Evolutionary conservation across 2,113 vertebrate genomes (phyloP), one percentile per base, ranked within the genome.

Genomic region (Thamnaconus septentrionalis): DNA sequence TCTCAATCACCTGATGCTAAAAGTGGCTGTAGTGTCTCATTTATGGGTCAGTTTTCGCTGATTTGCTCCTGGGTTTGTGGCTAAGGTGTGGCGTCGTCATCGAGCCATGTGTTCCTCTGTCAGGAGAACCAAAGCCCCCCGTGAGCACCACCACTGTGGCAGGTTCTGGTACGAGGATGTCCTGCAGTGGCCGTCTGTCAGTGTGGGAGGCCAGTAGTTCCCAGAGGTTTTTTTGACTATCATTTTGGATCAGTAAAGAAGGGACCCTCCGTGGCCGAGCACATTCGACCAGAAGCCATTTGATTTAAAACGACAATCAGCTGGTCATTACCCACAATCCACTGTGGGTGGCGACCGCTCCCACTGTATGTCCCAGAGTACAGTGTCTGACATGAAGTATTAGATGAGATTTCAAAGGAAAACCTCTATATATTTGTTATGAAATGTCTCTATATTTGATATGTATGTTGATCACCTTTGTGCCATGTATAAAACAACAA

Each of bases 291-390:
- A 69, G 60, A 86, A 89, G 83, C 87, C 85, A 85, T 88, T 67
- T 59, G 59, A 69, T 75, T 56, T 69, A 46, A n/a, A 71, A 87
- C 83, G 95, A 94, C 94, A 96, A 96, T 96, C 94, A 93, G 59
- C 7, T 76, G 69, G 56, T 76, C 61, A 4, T 74, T 83, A 73
- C 81, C 79, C 57, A 47, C 50, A 55, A 9, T 54, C 45, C 51
- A 8, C 43, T 67, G 12, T 80, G 81, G 78, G 81, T 81, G 64
- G 50, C 53, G 56, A 59, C 8, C 11, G 61, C 64, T 66, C 69
- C 70, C 76, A 88, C 76, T 71, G 56, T 81, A 85, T 85, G 80
- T 78, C 80, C 18, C 89, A 87, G 86, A 83, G 80, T 79, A 76
- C 61, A 76, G 64, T 80, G 78, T 90, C 72, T 91, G 90, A 93